Percentiles rank a stretch among this genome's conserved stretches.
Conservation (phyloP, 2,797 vertebrate genomes). For the Psittacula derbiana region DNA sequence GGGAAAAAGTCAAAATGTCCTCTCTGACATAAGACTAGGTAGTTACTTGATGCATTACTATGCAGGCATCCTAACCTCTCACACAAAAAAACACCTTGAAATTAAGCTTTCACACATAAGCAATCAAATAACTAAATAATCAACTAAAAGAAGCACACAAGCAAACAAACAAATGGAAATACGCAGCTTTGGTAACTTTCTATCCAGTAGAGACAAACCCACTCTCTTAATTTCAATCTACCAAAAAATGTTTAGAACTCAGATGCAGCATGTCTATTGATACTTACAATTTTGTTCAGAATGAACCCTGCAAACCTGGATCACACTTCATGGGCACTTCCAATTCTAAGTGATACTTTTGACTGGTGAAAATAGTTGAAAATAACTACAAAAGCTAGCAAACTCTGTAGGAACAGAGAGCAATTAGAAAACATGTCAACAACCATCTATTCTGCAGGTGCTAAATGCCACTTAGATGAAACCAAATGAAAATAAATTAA, state of each 20-base stretch:
- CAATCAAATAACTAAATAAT: background rate
- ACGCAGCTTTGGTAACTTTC: background rate
- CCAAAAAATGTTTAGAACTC: background rate
- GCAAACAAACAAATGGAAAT: background rate
- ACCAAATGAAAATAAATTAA: background rate
- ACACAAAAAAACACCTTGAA: background rate
- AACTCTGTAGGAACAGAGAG: background rate
- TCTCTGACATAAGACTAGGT: background rate
- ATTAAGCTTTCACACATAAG: background rate
- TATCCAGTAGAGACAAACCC: background rate
- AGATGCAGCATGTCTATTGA: background rate
- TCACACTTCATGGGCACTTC: background rate
- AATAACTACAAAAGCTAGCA: background rate
- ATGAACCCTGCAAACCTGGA: background rate
- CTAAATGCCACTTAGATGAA: background rate
- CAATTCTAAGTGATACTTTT: background rate
- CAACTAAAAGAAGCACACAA: background rate
- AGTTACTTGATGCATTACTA: background rate
- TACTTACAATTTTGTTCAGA: background rate
- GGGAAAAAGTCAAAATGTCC: background rate
- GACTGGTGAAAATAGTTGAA: background rate
- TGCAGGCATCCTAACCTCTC: background rate
- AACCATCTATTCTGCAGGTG: background rate
- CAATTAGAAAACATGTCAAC: background rate
- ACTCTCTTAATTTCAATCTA: background rate